These are phyloP conservation scores for Pygathrix nemaeus DNA, from an alignment of 2,113 vertebrate species.

Conservation along the genomic window DNA sequence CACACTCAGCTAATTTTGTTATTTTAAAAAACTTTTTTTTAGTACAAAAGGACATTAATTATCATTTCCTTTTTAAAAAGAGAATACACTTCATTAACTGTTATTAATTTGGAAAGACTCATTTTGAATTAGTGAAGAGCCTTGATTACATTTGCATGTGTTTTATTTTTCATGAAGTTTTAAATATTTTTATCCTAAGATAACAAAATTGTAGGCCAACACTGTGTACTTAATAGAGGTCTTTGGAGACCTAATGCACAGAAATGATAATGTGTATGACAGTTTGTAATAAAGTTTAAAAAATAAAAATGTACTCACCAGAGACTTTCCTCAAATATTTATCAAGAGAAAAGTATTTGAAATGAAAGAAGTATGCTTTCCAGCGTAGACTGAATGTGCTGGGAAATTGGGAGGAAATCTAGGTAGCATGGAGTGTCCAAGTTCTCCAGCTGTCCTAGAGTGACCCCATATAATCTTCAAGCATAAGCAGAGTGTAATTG, in stretches of 20 bases:
- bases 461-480: not conserved
- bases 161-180: not conserved
- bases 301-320: not conserved
- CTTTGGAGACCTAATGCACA: not conserved
- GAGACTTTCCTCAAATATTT: constrained; percentile 16
- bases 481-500: not conserved
- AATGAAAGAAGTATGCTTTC: not conserved
- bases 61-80: not conserved
- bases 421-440: not conserved
- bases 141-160: not conserved
- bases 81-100: not conserved
- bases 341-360: not conserved
- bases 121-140: not conserved
- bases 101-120: not conserved
- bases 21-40: not conserved
- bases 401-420: not conserved
- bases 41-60: not conserved
- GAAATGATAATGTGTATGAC: not conserved
- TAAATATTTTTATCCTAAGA: not conserved
- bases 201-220: not conserved
- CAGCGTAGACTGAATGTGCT: not conserved
- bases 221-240: not conserved
- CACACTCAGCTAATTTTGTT: too few relatives aligned
- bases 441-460: not conserved
- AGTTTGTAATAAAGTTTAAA: not conserved